Base-by-base conservation (phyloP, 1,140 invertebrate species). In the Maconellicoccus hirsutus region DNA sequence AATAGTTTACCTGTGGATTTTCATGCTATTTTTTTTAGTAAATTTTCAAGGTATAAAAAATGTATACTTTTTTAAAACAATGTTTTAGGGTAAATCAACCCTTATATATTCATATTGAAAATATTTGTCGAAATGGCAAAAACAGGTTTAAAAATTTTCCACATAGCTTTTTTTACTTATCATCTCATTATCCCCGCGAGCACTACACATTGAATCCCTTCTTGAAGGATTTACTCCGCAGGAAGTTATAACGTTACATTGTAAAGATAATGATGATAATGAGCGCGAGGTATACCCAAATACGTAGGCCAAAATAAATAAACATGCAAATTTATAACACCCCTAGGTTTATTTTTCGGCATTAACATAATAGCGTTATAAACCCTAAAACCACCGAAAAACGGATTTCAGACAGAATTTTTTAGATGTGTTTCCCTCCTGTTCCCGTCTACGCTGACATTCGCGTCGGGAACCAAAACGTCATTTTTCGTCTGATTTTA, bases 251-350 rank as follows among this genome's bases (percentile, higher is more conserved):
- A 52, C 42, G 42, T 52, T 52, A 52, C 42, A 52, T 52, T 52
- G 42, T 52, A 52, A 52, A 52, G 42, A 52, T 52, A 52, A 52
- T 52, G 42, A 52, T 52, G 42, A 52, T 52, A 52, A 52, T 52
- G 42, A 52, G 42, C 42, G 42, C 42, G 42, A 52, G 42, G 42
- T 52, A 52, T 52, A 52, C n/a, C 6, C 42, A 16, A 52, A 52
- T 52, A 52, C 42, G 42, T 19, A 14, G 42, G n/a, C 42, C 16
- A 19, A 52, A 52, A 52, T 52, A 52, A 52, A 52, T 52, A 52
- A 52, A 52, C 42, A 52, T 52, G 42, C 42, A 52, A 52, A 52
- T 52, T 52, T 52, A 52, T 52, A 52, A 8, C 42, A 52, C 42
- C 42, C 42, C 12, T 52, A 52, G 42, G 42, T 52, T 52, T 52